Conservation (phyloP, 2,888 invertebrate species). For the Mythimna vitellina region DNA sequence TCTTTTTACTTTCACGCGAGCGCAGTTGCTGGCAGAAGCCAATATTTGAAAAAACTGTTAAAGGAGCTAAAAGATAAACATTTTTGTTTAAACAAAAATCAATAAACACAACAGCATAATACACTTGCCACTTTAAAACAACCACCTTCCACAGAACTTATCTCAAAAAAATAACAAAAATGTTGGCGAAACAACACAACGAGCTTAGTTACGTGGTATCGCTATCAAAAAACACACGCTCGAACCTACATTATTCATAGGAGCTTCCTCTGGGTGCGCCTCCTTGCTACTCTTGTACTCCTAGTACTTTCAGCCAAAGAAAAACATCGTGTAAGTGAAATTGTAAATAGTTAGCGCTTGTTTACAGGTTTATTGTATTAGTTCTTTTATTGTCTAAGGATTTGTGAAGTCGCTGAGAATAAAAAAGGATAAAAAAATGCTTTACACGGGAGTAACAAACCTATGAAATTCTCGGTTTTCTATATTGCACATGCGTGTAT, state of each 20-base stretch:
- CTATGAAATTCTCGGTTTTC: no score
- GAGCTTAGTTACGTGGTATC: constrained; percentile 39
- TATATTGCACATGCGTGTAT: no score
- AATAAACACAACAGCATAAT: background rate
- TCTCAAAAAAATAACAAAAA: constrained; percentile 22
- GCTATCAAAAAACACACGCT: constrained; percentile 56
- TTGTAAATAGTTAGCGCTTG: constrained; percentile 18
- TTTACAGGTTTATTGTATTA: constrained; percentile 22
- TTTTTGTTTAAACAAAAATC: background rate
- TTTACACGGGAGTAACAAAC: no score
- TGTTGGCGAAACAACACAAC: constrained; percentile 29
- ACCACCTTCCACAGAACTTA: background rate
- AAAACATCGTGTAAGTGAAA: constrained; percentile 27
- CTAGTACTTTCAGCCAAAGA: constrained; percentile 36
- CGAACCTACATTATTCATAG: constrained; percentile 58
- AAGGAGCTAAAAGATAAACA: background rate
- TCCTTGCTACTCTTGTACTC: constrained; percentile 27
- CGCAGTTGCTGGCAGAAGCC: no score
- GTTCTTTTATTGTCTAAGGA: background rate
- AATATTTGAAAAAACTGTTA: no score
- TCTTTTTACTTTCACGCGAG: no score
- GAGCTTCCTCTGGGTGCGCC: constrained; percentile 32
- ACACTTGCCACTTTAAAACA: constrained; percentile 26
- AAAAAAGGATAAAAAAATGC: background rate
- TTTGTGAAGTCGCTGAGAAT: background rate